A percentile compares a stretch with the other conserved stretches of the same genome.
Evolutionary conservation across 1,140 invertebrate species (phyloP).

Genomic region (Pseudachorutes palmiensis): DNA sequence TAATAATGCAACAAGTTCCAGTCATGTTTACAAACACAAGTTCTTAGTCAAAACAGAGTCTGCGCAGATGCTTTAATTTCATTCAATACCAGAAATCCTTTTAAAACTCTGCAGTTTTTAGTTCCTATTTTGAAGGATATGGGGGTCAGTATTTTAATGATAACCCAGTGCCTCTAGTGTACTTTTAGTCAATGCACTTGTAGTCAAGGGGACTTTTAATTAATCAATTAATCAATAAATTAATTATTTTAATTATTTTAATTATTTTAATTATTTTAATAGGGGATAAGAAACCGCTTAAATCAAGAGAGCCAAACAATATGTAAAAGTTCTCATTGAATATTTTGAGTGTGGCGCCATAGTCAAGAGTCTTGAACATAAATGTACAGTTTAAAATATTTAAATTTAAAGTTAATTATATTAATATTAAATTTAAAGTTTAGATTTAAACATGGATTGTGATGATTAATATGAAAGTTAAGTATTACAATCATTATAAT

Average conservation of each 20-base stretch:
- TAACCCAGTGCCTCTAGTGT: neutral
- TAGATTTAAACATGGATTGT: too few species aligned
- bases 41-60: too few species aligned
- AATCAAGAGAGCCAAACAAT: neutral
- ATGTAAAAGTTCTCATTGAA: neutral
- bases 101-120: neutral
- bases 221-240: too few species aligned
- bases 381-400: neutral
- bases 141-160: conserved; percentile 3
- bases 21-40: neutral
- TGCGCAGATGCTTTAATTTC: neutral
- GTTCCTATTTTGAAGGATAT: neutral
- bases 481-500: too few species aligned
- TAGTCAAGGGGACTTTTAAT: neutral
- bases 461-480: too few species aligned
- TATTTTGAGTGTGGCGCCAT: conserved; percentile 12
- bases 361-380: conserved; percentile 1
- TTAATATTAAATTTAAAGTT: too few species aligned
- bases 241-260: neutral
- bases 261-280: neutral
- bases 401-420: too few species aligned
- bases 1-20: conserved; percentile 5
- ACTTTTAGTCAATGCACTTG: neutral
- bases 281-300: conserved; percentile 1
- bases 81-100: neutral